Evolutionary conservation across 2,113 vertebrate genomes (phyloP).

Genomic region (Gasterosteus aculeatus): DNA sequence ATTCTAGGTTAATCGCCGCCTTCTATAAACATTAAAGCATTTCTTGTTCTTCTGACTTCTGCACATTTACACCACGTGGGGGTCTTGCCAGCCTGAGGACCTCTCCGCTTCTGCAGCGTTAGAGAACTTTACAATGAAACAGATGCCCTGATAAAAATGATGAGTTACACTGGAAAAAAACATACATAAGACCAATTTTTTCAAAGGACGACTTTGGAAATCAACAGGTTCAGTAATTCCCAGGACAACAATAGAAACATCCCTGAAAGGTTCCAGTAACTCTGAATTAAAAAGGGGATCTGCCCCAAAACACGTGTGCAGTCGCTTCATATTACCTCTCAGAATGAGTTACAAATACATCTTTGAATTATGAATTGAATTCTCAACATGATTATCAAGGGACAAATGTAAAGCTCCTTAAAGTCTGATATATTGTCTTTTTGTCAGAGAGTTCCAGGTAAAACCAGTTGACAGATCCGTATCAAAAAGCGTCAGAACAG

Average conservation of each 20-base stretch:
- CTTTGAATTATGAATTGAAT: neutral
- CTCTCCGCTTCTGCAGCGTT: neutral
- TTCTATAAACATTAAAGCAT: neutral
- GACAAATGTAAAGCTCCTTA: neutral
- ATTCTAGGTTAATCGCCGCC: neutral
- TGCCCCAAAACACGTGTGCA: neutral
- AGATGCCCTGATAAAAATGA: neutral
- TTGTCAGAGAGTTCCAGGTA: neutral
- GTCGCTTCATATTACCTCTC: neutral
- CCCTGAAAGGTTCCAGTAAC: neutral
- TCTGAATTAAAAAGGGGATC: neutral
- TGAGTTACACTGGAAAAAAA: neutral
- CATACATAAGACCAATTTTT: neutral
- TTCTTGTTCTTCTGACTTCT: neutral
- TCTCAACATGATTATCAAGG: neutral
- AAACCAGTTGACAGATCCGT: neutral
- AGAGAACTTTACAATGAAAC: neutral
- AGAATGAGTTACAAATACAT: neutral
- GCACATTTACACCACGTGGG: neutral
- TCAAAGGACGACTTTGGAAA: neutral
- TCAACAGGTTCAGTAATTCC: neutral
- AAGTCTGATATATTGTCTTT: neutral
- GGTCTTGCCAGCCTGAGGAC: neutral
- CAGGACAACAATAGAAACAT: neutral
- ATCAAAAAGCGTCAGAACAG: neutral